Conservation (phyloP, 2,888 invertebrate species). For the Nymphalis polychloros region DNA sequence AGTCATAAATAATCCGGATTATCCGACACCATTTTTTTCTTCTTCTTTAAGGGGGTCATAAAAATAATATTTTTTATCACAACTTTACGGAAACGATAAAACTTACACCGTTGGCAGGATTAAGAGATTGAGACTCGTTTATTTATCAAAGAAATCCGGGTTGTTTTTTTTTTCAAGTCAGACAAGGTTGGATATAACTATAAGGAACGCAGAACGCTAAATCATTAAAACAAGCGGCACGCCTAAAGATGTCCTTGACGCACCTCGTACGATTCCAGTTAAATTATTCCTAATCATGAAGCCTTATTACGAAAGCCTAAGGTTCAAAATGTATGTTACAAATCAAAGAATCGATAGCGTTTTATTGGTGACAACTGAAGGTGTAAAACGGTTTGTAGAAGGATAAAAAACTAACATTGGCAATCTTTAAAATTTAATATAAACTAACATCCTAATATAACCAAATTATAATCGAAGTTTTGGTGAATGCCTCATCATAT, state of each 20-base stretch:
- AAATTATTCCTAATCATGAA: slow-evolving; percentile 7
- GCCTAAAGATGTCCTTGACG: slow-evolving; percentile 66
- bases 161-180: too few species aligned
- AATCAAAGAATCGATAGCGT: neutral
- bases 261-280: slow-evolving; percentile 53
- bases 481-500: neutral
- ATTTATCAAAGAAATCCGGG: too few species aligned
- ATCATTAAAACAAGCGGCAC: slow-evolving; percentile 43
- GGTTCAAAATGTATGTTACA: slow-evolving; percentile 13
- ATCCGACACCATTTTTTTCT: slow-evolving; percentile 21
- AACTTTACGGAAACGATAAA: neutral
- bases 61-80: neutral
- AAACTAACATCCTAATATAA: neutral
- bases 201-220: slow-evolving; percentile 38
- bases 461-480: neutral
- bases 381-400: slow-evolving; percentile 8
- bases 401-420: neutral
- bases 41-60: slow-evolving; percentile 5
- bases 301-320: slow-evolving; percentile 23
- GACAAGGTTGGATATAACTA: neutral
- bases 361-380: slow-evolving; percentile 6
- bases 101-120: neutral
- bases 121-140: neutral
- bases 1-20: slow-evolving; percentile 31
- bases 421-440: neutral